Percentiles rank a stretch among this genome's conserved stretches.
Conservation (phyloP, 1,140 invertebrate genomes). For the Dinothrombium tinctorium region DNA sequence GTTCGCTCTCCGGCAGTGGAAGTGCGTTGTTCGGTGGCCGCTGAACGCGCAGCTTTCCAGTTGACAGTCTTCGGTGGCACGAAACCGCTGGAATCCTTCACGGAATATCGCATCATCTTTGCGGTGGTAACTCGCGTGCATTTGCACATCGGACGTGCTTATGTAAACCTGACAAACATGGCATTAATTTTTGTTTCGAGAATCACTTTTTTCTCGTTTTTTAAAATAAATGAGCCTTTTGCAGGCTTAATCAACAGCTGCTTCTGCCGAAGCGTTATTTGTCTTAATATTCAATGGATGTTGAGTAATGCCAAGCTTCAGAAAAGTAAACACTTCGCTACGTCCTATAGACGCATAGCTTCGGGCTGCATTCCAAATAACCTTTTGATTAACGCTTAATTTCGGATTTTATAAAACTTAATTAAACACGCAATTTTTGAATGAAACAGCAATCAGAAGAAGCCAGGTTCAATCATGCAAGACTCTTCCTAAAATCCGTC, state of each 20-base stretch:
- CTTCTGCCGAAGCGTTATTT: no score
- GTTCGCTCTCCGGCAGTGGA: slow-evolving; percentile 67
- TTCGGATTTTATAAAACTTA: no score
- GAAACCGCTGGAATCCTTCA: slow-evolving; percentile 75
- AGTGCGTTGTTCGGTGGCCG: slow-evolving; percentile 89
- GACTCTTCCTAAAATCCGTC: neutral
- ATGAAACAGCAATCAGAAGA: neutral
- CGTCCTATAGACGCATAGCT: no score
- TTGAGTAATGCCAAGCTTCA: no score
- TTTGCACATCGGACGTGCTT: slow-evolving; percentile 93
- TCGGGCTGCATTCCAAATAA: no score
- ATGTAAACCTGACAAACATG: slow-evolving; percentile 46
- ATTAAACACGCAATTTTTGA: neutral
- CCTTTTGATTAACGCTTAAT: no score
- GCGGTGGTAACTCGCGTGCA: slow-evolving; percentile 95
- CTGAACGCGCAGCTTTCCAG: slow-evolving; percentile 65
- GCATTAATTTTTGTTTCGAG: no score
- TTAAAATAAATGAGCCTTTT: no score
- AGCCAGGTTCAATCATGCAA: neutral
- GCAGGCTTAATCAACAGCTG: neutral
- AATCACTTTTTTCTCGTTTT: no score
- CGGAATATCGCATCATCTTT: slow-evolving; percentile 93
- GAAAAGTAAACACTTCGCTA: no score
- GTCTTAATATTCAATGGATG: no score
- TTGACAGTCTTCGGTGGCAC: slow-evolving; percentile 72